Base-by-base conservation (phyloP, 2,888 invertebrate genomes). In the Clepsis dumicolana region DNA sequence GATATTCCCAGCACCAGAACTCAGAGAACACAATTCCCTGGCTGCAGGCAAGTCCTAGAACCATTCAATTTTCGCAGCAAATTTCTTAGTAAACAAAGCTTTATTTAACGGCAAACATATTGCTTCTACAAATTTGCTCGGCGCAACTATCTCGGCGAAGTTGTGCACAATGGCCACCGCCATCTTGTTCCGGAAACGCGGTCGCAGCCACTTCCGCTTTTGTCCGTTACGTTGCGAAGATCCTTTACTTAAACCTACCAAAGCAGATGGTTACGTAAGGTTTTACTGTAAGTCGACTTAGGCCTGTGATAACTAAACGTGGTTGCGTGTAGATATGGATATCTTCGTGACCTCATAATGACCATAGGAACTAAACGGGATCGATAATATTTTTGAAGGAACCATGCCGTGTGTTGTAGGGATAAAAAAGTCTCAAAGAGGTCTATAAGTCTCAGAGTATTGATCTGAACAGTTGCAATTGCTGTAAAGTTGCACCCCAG, bases 131-230 rank as follows among this genome's bases (percentile, higher is more conserved):
- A 52, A 48, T 48, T 48, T 48, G 48, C 48, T 16, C 41, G 41
- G 29, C 35, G 60, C 56, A 60, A 65, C 65, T 65, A 65, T 54
- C 52, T 25, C 10, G 25, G 12, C 64, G 25, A 59, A 64, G 63
- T 68, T 64, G 70, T 41, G 73, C 74, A 78, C 77, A 77, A 76
- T 75, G 75, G 77, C 72, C 64, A 67, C 80, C 72, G 77, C 73
- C 79, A 74, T 76, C 79, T 75, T 70, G 66, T 74, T 73, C 78
- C 81, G 78, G 74, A 73, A 73, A 76, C 72, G 78, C 75, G 81
- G 80, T 77, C 73, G 75, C 62, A 35, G 56, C 56, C 53, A 72
- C 72, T 71, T 64, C 70, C 61, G 62, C 71, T 70, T 59, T 71
- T 71, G 72, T 68, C 64, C 57, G 44, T 44, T 73, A 70, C 74